phyloP scores from a whole-genome alignment of 2,888 invertebrate genomes.

The Alcis repandata region DNA sequence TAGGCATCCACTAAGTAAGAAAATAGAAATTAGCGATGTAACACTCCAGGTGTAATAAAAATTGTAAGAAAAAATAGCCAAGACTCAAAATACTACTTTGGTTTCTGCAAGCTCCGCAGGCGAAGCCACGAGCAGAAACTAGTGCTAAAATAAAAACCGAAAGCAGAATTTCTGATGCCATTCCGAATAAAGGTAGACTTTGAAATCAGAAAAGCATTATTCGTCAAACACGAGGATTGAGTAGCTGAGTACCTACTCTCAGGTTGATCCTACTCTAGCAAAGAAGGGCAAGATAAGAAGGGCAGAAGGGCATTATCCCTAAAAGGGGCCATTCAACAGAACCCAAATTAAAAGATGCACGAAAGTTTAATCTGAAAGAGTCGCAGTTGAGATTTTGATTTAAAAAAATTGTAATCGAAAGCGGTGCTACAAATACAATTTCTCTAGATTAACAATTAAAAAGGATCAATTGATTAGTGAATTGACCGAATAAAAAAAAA shows the following conservation, averaged over 20 bases:
- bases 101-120: too few species aligned
- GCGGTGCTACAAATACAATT: neutral
- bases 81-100: too few species aligned
- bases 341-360: slow-evolving; percentile 4
- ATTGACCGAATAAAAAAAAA: neutral
- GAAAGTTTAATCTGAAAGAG: neutral
- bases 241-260: neutral
- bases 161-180: neutral
- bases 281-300: slow-evolving; percentile 9
- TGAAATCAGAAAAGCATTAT: slow-evolving; percentile 1
- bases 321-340: neutral
- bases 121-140: too few species aligned
- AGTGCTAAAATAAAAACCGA: neutral
- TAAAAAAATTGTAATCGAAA: slow-evolving; percentile 4
- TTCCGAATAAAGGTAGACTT: neutral
- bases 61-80: too few species aligned
- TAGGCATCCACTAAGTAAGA: too few species aligned
- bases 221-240: neutral
- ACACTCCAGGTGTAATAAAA: too few species aligned
- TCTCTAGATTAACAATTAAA: neutral
- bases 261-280: neutral
- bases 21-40: too few species aligned
- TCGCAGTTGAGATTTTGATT: slow-evolving; percentile 7
- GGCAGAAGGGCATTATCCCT: slow-evolving; percentile 11
- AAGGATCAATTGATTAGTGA: neutral